A percentile compares a stretch with the other conserved stretches of the same genome.
These are phyloP conservation scores for Anoplolepis gracilipes DNA, from an alignment of 1,140 invertebrate species.

Conservation along the genomic window DNA sequence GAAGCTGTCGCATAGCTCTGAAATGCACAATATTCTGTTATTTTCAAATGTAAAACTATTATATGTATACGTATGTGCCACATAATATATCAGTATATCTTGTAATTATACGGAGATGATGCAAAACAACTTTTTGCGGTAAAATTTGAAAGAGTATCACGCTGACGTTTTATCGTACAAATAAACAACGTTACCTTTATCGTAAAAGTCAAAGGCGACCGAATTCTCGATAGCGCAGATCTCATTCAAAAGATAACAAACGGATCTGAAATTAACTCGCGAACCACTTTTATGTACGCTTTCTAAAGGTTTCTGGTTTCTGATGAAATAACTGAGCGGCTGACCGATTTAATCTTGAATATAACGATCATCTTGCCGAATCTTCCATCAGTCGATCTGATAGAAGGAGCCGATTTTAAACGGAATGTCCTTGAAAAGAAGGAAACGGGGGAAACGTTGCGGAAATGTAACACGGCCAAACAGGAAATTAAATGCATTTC, in stretches of 20 bases:
- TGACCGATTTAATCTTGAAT: neutral
- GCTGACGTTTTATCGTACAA: neutral
- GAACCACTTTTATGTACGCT: neutral
- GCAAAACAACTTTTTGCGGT: neutral
- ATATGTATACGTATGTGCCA: neutral
- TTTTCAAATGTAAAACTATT: constrained; percentile 15
- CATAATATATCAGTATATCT: neutral
- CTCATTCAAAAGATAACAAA: constrained; percentile 7
- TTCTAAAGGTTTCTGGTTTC: neutral
- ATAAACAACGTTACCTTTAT: constrained; percentile 22
- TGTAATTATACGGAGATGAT: neutral
- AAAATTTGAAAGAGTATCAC: constrained; percentile 9
- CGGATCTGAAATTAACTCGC: neutral
- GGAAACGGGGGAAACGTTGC: neutral
- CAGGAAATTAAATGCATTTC: constrained; percentile 62
- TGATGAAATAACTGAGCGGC: neutral
- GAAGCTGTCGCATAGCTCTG: neutral
- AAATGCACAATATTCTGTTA: constrained; percentile 19
- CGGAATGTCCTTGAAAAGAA: neutral
- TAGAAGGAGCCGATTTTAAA: constrained; percentile 1
- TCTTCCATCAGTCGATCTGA: neutral
- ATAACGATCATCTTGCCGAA: neutral
- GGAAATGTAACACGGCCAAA: neutral
- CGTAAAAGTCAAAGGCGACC: constrained; percentile 33
- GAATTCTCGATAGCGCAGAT: constrained; percentile 24